Percentiles rank a stretch among this genome's conserved stretches.
These are phyloP conservation scores for Mythimna ferrago DNA, from an alignment of 2,888 invertebrate species.

Conservation along the genomic window DNA sequence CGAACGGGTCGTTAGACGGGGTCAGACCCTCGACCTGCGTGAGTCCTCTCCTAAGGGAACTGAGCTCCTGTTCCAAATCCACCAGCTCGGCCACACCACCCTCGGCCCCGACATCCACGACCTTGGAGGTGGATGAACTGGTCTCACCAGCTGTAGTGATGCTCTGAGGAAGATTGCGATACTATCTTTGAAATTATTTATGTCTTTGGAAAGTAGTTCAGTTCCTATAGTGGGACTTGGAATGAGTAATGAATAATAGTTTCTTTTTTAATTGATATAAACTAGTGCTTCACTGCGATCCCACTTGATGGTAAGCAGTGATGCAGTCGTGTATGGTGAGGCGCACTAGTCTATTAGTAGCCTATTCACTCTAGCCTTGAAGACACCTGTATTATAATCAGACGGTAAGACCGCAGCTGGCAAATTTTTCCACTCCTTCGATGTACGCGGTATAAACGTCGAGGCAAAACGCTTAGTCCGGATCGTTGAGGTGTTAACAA, in stretches of 20 bases:
- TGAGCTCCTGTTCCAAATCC: conserved; percentile 96
- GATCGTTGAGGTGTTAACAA: too few species aligned
- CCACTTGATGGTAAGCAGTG: too few species aligned
- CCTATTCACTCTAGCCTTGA: too few species aligned
- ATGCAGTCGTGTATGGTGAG: too few species aligned
- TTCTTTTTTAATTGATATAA: background rate
- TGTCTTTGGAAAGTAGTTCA: conserved; percentile 37
- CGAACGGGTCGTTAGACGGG: conserved; percentile 90
- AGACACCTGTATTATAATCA: too few species aligned
- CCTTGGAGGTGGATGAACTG: conserved; percentile 69
- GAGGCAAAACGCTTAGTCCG: too few species aligned
- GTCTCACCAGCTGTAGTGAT: conserved; percentile 76
- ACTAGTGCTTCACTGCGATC: too few species aligned
- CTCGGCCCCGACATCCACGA: conserved; percentile 77
- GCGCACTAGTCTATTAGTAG: too few species aligned
- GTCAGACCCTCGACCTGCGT: conserved; percentile 97
- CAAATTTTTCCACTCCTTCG: too few species aligned
- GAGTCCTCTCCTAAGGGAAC: conserved; percentile 96
- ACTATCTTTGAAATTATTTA: conserved; percentile 54
- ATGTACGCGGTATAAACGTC: too few species aligned
- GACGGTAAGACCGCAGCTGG: too few species aligned
- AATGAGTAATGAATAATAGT: background rate
- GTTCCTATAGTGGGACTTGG: conserved; percentile 17
- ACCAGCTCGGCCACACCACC: conserved; percentile 96
- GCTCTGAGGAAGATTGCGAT: conserved; percentile 69